These are phyloP conservation scores for Neopipo cinnamomea DNA, from an alignment of 2,113 vertebrate species.

Conservation along the genomic window DNA sequence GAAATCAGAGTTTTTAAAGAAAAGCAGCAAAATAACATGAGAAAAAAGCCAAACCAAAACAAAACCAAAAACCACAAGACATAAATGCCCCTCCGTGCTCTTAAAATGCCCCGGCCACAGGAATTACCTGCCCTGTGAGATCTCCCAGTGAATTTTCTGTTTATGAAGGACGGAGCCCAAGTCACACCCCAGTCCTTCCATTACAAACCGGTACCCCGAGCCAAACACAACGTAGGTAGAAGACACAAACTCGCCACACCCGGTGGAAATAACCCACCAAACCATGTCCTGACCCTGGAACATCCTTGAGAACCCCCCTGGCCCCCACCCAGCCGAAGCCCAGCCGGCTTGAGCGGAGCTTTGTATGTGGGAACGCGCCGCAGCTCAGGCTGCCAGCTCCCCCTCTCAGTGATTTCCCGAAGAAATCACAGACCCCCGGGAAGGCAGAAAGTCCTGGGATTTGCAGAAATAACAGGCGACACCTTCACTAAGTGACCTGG, in stretches of 20 bases:
- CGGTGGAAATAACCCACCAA: not conserved
- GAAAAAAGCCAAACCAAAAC: not conserved
- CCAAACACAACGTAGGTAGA: not conserved
- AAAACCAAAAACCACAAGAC: no score
- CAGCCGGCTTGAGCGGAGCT: accelerated
- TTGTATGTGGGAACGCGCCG: accelerated
- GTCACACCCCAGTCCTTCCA: not conserved
- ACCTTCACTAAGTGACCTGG: not conserved
- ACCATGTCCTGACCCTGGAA: not conserved
- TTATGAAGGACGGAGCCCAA: not conserved
- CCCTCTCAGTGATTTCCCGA: accelerated
- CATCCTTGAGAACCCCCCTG: not conserved
- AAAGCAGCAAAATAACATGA: not conserved
- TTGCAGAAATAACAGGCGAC: not conserved
- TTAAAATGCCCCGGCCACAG: not conserved
- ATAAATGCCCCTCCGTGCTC: not conserved
- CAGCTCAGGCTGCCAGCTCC: not conserved
- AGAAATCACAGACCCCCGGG: not conserved
- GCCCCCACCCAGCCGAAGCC: accelerated
- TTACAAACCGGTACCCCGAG: not conserved
- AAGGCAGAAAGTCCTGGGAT: not conserved
- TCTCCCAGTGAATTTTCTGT: not conserved
- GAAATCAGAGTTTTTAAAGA: not conserved
- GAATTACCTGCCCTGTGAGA: not conserved
- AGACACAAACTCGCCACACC: not conserved